A percentile compares a stretch with the other conserved stretches of the same genome.
These are phyloP conservation scores for Trichopria drosophilae DNA, from an alignment of 2,888 invertebrate species.

Conservation along the genomic window DNA sequence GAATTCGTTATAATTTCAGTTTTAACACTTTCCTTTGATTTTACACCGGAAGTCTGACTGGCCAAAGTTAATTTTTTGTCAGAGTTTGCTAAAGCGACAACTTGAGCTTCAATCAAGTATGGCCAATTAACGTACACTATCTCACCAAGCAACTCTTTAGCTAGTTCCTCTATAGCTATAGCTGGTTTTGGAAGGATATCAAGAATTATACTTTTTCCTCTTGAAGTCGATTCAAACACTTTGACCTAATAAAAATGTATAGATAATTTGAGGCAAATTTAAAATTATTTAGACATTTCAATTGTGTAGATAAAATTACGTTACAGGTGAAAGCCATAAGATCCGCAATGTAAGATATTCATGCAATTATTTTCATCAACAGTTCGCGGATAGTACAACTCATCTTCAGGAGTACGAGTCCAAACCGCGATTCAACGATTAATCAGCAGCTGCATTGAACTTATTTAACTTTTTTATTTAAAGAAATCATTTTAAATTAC, in stretches of 20 bases:
- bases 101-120: conserved; percentile 82
- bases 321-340: no score
- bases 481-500: no score
- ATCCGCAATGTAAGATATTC: no score
- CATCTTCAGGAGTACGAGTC: no score
- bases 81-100: conserved; percentile 67
- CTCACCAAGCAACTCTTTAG: conserved; percentile 70
- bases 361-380: no score
- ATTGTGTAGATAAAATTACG: no score
- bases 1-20: conserved; percentile 38
- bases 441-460: no score
- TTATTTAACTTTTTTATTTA: no score
- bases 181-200: conserved; percentile 61
- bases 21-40: conserved; percentile 13
- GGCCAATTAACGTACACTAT: conserved; percentile 89
- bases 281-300: no score
- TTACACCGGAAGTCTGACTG: conserved; percentile 33
- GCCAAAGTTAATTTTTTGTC: conserved; percentile 43
- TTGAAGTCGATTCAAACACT: conserved; percentile 85
- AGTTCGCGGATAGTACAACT: no score
- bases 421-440: no score
- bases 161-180: conserved; percentile 62
- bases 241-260: conserved; percentile 67
- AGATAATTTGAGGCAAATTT: no score
- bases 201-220: conserved; percentile 82